These are phyloP conservation scores for Ypsolopha scabrella DNA, from an alignment of 2,888 invertebrate genomes.

Conservation along the genomic window DNA sequence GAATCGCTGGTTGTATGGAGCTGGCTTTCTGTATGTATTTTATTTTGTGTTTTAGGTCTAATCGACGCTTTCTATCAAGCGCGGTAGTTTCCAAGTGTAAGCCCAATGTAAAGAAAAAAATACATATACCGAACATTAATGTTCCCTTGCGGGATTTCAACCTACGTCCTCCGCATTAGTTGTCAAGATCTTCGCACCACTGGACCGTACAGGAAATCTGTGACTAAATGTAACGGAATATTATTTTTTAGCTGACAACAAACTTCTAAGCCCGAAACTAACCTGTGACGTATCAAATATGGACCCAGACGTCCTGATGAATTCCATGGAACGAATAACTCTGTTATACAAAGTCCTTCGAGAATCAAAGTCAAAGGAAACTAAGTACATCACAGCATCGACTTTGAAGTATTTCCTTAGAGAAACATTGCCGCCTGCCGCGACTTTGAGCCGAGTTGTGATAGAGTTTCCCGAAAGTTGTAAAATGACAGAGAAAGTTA, in stretches of 20 bases:
- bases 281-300: conserved; percentile 55
- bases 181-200: too few relatives aligned
- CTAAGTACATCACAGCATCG: conserved; percentile 27
- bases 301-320: conserved; percentile 61
- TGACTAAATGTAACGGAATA: not conserved
- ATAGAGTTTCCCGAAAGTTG: conserved; percentile 60
- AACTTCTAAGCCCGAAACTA: conserved; percentile 45
- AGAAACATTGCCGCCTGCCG: conserved; percentile 58
- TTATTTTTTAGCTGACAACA: conserved; percentile 45
- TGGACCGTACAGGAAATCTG: not conserved
- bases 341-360: conserved; percentile 46
- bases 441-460: conserved; percentile 55
- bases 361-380: conserved; percentile 26
- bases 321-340: conserved; percentile 58
- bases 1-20: too few relatives aligned
- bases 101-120: not conserved
- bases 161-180: too few relatives aligned
- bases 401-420: conserved; percentile 48
- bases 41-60: too few relatives aligned
- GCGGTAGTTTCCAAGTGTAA: too few relatives aligned
- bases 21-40: too few relatives aligned
- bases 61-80: too few relatives aligned
- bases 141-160: not conserved
- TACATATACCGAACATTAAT: not conserved
- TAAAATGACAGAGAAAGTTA: conserved; percentile 36